phyloP scores from a whole-genome alignment of 2,113 vertebrate genomes.

The Chaenogobius annularis region DNA sequence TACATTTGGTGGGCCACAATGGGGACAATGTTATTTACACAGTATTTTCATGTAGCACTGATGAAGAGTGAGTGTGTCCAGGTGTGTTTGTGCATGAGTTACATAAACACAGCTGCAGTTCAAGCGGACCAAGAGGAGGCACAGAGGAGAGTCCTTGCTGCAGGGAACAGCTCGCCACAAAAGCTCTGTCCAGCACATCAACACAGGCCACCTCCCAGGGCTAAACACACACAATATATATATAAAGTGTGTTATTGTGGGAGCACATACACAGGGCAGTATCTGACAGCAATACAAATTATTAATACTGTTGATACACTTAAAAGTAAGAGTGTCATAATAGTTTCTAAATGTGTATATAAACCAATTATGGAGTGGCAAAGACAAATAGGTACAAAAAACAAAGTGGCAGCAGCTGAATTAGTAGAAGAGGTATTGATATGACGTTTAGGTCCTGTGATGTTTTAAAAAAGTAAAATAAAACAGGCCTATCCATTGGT shows the following conservation, averaged over 20 bases:
- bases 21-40: neutral
- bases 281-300: neutral
- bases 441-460: too few species aligned
- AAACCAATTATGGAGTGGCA: too few species aligned
- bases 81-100: conserved; percentile 18
- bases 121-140: neutral
- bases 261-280: conserved; percentile 14
- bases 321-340: neutral
- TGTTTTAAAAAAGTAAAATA: too few species aligned
- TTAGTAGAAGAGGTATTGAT: too few species aligned
- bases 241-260: conserved; percentile 1
- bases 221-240: conserved; percentile 29
- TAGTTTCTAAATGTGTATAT: neutral
- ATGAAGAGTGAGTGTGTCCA: conserved; percentile 16
- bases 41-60: neutral
- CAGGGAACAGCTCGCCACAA: conserved; percentile 57
- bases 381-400: neutral
- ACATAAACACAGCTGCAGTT: conserved; percentile 15
- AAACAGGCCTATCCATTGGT: neutral
- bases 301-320: neutral
- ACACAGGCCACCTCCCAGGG: conserved; percentile 39
- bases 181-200: conserved; percentile 51
- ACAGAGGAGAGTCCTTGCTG: conserved; percentile 62
- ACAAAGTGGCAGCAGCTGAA: neutral
- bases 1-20: neutral